Evolutionary conservation across 2,797 vertebrate species (phyloP).

Genomic region (Myiothlypis chrysogaster): DNA sequence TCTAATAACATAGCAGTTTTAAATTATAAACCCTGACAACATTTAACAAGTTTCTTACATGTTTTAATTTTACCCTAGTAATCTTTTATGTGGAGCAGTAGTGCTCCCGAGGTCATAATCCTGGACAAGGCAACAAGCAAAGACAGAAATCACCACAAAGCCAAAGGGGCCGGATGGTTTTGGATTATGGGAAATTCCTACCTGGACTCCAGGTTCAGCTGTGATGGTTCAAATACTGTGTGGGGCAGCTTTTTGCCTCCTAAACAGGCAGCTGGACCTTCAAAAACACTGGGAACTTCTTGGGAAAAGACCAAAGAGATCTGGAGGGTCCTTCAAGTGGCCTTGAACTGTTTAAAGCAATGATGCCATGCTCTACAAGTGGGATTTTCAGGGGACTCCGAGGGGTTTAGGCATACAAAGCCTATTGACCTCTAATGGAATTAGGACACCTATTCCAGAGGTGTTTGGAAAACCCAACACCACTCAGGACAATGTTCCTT

Average conservation of each 20-base stretch:
- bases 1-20: slow-evolving; percentile 61
- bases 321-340: slow-evolving; percentile 32
- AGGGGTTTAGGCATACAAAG: background rate
- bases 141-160: slow-evolving; percentile 30
- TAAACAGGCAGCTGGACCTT: background rate
- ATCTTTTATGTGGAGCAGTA: slow-evolving; percentile 50
- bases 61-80: slow-evolving; percentile 67
- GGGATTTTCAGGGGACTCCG: background rate
- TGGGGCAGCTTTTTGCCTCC: background rate
- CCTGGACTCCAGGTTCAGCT: background rate
- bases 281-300: background rate
- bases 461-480: background rate
- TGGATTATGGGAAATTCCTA: background rate
- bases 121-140: slow-evolving; percentile 39
- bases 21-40: slow-evolving; percentile 61
- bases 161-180: background rate
- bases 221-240: background rate
- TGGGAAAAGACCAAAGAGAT: background rate
- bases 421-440: slow-evolving; percentile 16
- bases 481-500: background rate
- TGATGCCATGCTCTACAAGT: background rate
- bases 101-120: slow-evolving; percentile 38
- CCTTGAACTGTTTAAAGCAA: background rate
- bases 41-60: slow-evolving; percentile 63
- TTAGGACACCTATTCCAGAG: slow-evolving; percentile 18